Base-by-base conservation (phyloP, 2,888 invertebrate genomes). In the Chrysolina haemoptera region DNA sequence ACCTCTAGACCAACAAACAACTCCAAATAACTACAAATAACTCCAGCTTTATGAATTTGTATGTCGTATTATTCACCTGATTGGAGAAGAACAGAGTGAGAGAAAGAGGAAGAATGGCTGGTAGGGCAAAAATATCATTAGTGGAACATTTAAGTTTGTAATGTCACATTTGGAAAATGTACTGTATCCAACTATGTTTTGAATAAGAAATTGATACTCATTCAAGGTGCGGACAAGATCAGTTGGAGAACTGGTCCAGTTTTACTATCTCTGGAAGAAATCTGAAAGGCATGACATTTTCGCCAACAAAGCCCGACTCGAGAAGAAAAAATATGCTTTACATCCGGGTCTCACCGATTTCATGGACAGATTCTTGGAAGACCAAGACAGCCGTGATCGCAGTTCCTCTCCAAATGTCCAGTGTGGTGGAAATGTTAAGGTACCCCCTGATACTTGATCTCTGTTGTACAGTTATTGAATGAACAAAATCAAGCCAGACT, bases 221-320 rank as follows among this genome's bases (percentile, higher is more conserved):
- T 86, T 85, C 68, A 83, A 93, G 93, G 92, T 98, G 63, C 91
- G 96, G 82, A 98, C 98, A 72, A 91, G 98, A 81, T 96, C 97
- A 10, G 98, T 99, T 59, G 97, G 98, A 43, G 99, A 99, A 88
- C 90, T 99, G 76, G 98, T 99, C 14, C 97, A 98, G 86, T 99
- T 99, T 89, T 96, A 96, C 88, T 96, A 96, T 84, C 91, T 98
- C 70, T 99, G 99, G 99, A 99, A 99, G 89, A 99, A 99, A 89
- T 98, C 98, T 35, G 98, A 98, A 85, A 91, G 99, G 18, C 98
- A 98, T 88, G 99, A 99, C 88, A 94, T 94, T 83, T 94, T 94
- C 86, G 97, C 97, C 0, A 95, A 96, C 86, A 96, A 96, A 88
- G 94, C 95, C 11, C 90, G 96, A 66, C 88, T 97, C 80, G 97